These are phyloP conservation scores for Progne subis DNA, from an alignment of 2,113 vertebrate species.

Conservation along the genomic window DNA sequence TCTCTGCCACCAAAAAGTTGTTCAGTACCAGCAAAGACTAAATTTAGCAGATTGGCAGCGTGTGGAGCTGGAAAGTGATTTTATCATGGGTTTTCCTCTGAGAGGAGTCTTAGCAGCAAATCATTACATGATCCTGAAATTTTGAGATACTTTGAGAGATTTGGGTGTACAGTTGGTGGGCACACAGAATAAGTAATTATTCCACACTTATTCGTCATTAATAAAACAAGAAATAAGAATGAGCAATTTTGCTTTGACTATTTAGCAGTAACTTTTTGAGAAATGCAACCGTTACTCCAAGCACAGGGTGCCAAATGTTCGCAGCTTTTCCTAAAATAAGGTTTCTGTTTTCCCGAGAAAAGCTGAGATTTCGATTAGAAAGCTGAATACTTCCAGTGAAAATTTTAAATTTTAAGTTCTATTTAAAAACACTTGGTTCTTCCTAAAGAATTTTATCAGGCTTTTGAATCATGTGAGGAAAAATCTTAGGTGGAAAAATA, in stretches of 20 bases:
- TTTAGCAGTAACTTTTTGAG: not conserved
- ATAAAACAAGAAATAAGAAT: not conserved
- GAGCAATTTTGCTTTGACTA: not conserved
- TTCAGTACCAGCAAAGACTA: not conserved
- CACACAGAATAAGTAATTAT: not conserved
- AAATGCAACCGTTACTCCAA: not conserved
- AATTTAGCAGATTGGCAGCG: not conserved
- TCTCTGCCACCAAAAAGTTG: not conserved
- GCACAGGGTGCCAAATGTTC: not conserved
- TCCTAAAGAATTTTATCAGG: not conserved
- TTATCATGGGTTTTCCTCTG: not conserved
- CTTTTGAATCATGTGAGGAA: not conserved
- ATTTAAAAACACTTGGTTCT: rapidly evolving
- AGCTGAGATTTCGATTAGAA: not conserved
- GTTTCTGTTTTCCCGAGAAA: not conserved
- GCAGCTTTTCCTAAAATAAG: not conserved
- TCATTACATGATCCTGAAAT: not conserved
- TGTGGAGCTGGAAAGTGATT: not conserved
- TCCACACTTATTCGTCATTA: not conserved
- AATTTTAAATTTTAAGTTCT: not conserved
- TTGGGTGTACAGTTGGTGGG: not conserved
- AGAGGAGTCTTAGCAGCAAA: not conserved
- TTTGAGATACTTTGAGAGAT: not conserved
- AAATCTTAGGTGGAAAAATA: not conserved
- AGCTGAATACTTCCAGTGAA: not conserved